Conservation (phyloP, 2,888 invertebrate species). For the Anoncus sp. region DNA sequence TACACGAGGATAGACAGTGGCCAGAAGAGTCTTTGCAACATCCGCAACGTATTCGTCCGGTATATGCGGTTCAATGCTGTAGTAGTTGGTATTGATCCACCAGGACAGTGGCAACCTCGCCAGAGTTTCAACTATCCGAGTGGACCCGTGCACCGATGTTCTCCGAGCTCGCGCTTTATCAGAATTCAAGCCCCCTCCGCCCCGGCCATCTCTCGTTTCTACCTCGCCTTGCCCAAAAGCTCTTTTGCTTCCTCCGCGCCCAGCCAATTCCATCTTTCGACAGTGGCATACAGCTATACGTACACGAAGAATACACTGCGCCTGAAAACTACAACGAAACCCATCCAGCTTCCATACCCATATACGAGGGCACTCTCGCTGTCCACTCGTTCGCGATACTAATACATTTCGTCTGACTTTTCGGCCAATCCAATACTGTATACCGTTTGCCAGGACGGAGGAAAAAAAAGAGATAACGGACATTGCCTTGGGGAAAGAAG, state of each 20-base stretch:
- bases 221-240: constrained; percentile 36
- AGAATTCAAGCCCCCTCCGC: constrained; percentile 51
- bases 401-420: constrained; percentile 50
- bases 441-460: constrained; percentile 16
- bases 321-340: constrained; percentile 27
- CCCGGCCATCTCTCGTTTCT: constrained; percentile 2
- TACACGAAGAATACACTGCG: neutral
- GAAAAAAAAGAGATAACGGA: constrained; percentile 6
- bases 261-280: constrained; percentile 48
- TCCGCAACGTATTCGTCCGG: constrained; percentile 38
- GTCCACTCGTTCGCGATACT: constrained; percentile 31
- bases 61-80: constrained; percentile 53
- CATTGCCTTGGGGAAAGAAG: neutral
- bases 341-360: neutral
- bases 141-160: constrained; percentile 62
- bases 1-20: constrained; percentile 18
- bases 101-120: constrained; percentile 46
- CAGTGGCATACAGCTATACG: constrained; percentile 1
- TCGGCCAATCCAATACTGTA: constrained; percentile 42
- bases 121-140: constrained; percentile 52
- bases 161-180: constrained; percentile 59
- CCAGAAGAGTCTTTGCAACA: constrained; percentile 43
- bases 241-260: constrained; percentile 34
- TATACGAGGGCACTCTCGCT: neutral
- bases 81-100: constrained; percentile 60